Conservation (phyloP, 2,888 invertebrate species). For the Liposcelis brunnea region DNA sequence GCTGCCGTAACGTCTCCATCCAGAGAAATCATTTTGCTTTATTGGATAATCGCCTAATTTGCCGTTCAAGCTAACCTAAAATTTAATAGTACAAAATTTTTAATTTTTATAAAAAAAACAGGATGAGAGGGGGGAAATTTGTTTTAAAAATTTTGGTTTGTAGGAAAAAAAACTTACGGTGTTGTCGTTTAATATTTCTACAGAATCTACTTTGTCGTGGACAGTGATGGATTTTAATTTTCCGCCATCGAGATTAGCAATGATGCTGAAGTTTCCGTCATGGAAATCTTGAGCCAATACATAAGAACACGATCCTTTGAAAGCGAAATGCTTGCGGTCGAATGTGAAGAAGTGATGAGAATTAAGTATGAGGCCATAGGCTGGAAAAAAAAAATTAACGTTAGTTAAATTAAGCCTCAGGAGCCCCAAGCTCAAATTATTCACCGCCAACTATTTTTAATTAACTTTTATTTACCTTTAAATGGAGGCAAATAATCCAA, state of each 20-base stretch:
- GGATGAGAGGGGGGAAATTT: too few species aligned
- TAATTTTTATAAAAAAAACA: too few species aligned
- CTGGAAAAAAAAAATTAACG: slow-evolving; percentile 26
- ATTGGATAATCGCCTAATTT: slow-evolving; percentile 52
- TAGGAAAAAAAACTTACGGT: slow-evolving; percentile 28
- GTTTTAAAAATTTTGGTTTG: too few species aligned
- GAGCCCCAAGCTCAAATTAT: too few species aligned
- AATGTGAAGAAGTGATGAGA: slow-evolving; percentile 78
- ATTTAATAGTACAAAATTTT: too few species aligned
- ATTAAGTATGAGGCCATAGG: slow-evolving; percentile 52
- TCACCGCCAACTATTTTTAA: too few species aligned
- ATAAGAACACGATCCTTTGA: slow-evolving; percentile 57
- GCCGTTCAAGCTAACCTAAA: slow-evolving; percentile 44
- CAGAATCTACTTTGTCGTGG: slow-evolving; percentile 44
- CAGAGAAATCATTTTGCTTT: slow-evolving; percentile 31
- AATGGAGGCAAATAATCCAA: slow-evolving; percentile 45
- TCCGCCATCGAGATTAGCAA: slow-evolving; percentile 52
- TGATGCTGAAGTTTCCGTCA: slow-evolving; percentile 71
- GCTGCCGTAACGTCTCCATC: slow-evolving; percentile 39
- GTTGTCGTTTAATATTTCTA: slow-evolving; percentile 46
- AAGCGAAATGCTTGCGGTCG: slow-evolving; percentile 63
- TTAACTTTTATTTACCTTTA: too few species aligned
- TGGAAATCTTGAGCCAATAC: slow-evolving; percentile 66
- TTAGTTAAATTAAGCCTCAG: background rate
- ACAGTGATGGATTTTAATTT: slow-evolving; percentile 46